Evolutionary conservation across 2,888 invertebrate species (phyloP).

Genomic region (Aleiodes testaceus): DNA sequence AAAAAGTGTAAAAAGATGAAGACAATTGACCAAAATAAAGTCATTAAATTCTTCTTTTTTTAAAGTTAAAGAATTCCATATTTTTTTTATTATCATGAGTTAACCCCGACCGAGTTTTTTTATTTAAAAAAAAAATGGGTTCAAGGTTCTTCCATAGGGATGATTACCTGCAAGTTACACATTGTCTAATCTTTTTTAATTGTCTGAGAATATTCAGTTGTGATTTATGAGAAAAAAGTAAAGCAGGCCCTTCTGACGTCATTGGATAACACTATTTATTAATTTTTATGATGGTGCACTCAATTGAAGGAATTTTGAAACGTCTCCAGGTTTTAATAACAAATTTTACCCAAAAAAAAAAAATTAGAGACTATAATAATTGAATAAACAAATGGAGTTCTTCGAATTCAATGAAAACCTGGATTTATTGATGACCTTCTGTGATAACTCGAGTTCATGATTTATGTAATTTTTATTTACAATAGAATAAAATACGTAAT

Average conservation of each 20-base stretch:
- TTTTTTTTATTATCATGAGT: too few species aligned
- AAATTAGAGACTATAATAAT: too few species aligned
- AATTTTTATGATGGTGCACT: background rate
- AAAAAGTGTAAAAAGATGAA: background rate
- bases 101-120: background rate
- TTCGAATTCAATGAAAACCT: too few species aligned
- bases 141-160: background rate
- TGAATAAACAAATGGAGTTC: too few species aligned
- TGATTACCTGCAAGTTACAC: too few species aligned
- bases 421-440: too few species aligned
- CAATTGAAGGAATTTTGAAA: background rate
- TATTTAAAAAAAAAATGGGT: conserved; percentile 5
- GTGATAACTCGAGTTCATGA: too few species aligned
- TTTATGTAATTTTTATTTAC: too few species aligned
- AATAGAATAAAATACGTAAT: too few species aligned
- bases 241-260: background rate
- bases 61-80: background rate
- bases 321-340: too few species aligned
- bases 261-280: conserved; percentile 4
- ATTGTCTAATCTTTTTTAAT: too few species aligned
- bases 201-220: background rate
- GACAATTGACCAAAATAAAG: background rate
- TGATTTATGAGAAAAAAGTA: background rate
- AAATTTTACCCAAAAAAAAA: too few species aligned
- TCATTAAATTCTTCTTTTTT: background rate